Base-by-base conservation (phyloP, 1,140 invertebrate species). In the Papilio aristodemus region DNA sequence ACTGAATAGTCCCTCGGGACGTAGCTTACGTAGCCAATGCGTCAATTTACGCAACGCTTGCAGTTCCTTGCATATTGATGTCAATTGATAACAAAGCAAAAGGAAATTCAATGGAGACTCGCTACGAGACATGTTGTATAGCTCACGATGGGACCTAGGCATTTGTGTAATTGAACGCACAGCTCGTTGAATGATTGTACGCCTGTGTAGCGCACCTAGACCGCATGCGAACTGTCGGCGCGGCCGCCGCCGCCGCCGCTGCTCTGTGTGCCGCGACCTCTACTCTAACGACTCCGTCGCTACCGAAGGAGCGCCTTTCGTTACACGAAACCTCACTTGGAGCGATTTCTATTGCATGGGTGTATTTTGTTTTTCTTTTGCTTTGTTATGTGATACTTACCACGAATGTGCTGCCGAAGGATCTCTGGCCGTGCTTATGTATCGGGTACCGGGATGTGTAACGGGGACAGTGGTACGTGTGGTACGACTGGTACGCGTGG, bases 291-390 rank as follows among this genome's bases (percentile, higher is more conserved):
- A 83, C 75, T 73, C 72, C 72, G 70, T 75, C 75, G 81, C 86
- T 87, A 85, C 78, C 72, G 68, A 75, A 72, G 76, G 77, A 84
- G 69, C 79, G 77, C 81, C 80, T 80, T 77, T 81, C 74, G 50
- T 69, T 74, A 77, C 63, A 75, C 77, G 75, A 81, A 80, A 81
- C 76, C 75, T 86, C 73, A 79, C 79, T 80, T 80, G 73, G 84
- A 78, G 71, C 79, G 76, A 77, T 71, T 81, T 81, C 73, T 72
- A 84, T 76, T 86, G 87, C 89, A 90, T 91, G 89, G 76, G 72
- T 89, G 87, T 83, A 77, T 90, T 87, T 86, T 91, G 74, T 89
- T 87, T 90, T 91, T 89, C 87, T 90, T 91, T 91, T 91, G 89
- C 89, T 91, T 91, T 91, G 89, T 91, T 91, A 89, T 80, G 87